Evolutionary conservation across 2,888 invertebrate species (phyloP).

Genomic region (Podabrus alpinus): DNA sequence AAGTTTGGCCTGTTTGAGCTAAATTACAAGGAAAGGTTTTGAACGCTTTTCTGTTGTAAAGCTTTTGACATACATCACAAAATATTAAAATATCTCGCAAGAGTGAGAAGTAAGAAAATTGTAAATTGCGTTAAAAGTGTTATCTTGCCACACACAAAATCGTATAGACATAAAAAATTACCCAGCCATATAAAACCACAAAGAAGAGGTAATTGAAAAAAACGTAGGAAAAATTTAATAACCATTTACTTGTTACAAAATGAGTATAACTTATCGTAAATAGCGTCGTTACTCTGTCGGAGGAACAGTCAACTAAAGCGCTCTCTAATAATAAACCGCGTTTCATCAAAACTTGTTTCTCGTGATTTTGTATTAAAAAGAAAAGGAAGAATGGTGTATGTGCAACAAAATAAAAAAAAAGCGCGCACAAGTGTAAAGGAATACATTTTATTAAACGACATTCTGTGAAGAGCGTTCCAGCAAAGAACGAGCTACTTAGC

Average conservation of each 20-base stretch:
- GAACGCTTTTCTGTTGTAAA: not conserved
- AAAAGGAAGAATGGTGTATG: slow-evolving; percentile 8
- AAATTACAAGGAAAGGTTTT: not conserved
- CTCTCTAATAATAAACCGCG: slow-evolving; percentile 22
- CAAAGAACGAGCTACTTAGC: slow-evolving; percentile 43
- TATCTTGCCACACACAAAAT: not conserved
- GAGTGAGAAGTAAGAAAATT: not conserved
- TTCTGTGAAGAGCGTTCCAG: slow-evolving; percentile 41
- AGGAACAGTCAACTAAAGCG: slow-evolving; percentile 10
- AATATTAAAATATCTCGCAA: not conserved
- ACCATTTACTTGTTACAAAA: slow-evolving; percentile 19
- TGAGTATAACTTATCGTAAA: slow-evolving; percentile 10
- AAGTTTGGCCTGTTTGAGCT: not conserved
- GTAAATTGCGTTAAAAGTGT: not conserved
- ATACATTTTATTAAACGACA: slow-evolving; percentile 48
- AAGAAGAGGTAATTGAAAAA: slow-evolving; percentile 1
- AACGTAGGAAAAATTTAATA: slow-evolving; percentile 18
- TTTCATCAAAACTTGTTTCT: slow-evolving; percentile 13
- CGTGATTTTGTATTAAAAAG: slow-evolving; percentile 15
- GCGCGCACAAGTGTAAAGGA: slow-evolving; percentile 24
- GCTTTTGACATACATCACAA: not conserved
- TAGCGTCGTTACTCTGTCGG: slow-evolving; percentile 22
- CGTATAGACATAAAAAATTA: not conserved
- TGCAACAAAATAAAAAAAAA: slow-evolving; percentile 11
- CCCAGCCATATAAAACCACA: not conserved